Conservation (phyloP, 2,888 invertebrate genomes). For the Thumatha senex region DNA sequence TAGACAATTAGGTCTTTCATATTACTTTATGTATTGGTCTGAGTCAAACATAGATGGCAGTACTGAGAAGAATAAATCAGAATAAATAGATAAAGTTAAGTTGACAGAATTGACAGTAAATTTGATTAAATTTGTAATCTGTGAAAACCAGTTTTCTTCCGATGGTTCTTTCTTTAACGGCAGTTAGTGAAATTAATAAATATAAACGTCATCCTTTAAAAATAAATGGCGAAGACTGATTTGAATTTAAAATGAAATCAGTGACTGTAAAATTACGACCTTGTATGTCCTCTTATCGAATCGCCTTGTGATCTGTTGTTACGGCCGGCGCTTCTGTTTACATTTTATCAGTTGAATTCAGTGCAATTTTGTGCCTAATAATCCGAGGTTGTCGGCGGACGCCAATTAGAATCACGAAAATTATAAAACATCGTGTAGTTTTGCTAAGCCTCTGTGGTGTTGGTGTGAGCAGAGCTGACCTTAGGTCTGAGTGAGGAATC, state of each 20-base stretch:
- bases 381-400: constrained; percentile 47
- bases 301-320: constrained; percentile 56
- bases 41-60: constrained; percentile 35
- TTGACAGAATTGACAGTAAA: constrained; percentile 13
- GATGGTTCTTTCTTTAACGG: constrained; percentile 25
- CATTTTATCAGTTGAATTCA: constrained; percentile 43
- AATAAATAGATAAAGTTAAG: no score
- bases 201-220: constrained; percentile 61
- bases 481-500: constrained; percentile 66
- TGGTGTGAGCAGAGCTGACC: constrained; percentile 62
- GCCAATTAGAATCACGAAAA: constrained; percentile 50
- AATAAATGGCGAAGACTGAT: constrained; percentile 53
- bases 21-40: constrained; percentile 18
- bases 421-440: constrained; percentile 43
- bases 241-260: constrained; percentile 44
- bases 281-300: constrained; percentile 52
- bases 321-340: constrained; percentile 74
- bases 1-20: constrained; percentile 43
- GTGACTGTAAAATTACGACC: constrained; percentile 54
- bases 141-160: constrained; percentile 19
- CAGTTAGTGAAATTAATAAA: constrained; percentile 56
- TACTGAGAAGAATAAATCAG: no score
- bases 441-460: constrained; percentile 49
- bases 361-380: constrained; percentile 38
- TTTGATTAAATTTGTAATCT: constrained; percentile 24